Evolutionary conservation across 2,113 vertebrate genomes (phyloP).

Genomic region (Ceuthmochares aereus): DNA sequence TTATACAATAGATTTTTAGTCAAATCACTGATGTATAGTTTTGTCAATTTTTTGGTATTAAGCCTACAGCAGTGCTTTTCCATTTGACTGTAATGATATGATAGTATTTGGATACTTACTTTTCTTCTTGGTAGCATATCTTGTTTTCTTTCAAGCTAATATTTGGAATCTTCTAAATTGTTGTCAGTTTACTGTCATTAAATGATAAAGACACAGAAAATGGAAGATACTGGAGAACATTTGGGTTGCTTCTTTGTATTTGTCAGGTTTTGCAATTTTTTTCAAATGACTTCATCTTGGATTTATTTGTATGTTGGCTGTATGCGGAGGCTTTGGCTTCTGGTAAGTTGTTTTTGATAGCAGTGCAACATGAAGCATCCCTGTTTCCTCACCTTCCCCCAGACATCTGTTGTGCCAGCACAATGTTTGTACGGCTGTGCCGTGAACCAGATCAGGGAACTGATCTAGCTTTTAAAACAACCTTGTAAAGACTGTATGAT

Average conservation of each 20-base stretch:
- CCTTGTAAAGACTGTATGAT: not conserved
- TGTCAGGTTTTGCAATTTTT: not conserved
- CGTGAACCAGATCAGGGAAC: not conserved
- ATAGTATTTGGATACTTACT: not conserved
- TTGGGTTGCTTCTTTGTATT: not conserved
- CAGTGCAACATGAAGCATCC: constrained; percentile 20
- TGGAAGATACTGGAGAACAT: not conserved
- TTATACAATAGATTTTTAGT: not conserved
- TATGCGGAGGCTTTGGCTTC: not conserved
- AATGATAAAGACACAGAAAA: not conserved
- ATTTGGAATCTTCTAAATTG: not conserved
- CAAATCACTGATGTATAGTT: not conserved
- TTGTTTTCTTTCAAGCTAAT: not conserved
- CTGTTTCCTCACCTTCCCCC: constrained; percentile 53
- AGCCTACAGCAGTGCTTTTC: not conserved
- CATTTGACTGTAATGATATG: not conserved
- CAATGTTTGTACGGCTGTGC: constrained; percentile 9
- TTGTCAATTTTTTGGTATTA: not conserved
- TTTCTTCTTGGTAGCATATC: not conserved
- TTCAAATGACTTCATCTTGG: not conserved
- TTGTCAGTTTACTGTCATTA: not conserved
- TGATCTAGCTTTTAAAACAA: not conserved
- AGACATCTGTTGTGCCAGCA: constrained; percentile 61
- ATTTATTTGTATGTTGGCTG: not conserved
- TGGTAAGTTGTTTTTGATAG: not conserved